Conservation (phyloP, 2,888 invertebrate species). For the Meghimatium bilineatum region DNA sequence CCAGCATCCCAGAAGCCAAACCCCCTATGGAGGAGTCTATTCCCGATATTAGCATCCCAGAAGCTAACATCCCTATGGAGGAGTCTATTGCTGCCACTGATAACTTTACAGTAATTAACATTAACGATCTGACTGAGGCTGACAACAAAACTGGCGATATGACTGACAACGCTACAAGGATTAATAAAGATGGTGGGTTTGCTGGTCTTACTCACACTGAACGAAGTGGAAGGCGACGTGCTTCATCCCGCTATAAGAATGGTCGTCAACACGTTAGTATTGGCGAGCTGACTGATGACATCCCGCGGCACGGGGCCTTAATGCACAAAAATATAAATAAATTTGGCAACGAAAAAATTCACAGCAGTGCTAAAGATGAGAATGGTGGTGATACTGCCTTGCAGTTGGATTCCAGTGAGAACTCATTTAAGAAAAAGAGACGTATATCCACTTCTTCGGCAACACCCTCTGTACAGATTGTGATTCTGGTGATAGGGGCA, state of each 20-base stretch:
- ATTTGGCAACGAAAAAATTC: not conserved
- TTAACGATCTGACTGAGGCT: not conserved
- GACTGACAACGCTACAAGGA: not conserved
- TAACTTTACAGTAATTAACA: not conserved
- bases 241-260: not conserved
- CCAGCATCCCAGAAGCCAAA: not conserved
- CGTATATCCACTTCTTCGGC: not conserved
- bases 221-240: not conserved
- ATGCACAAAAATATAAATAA: not conserved
- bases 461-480: constrained; percentile 15
- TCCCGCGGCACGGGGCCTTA: not conserved
- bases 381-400: no score
- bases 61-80: not conserved
- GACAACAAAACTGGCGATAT: not conserved
- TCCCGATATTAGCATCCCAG: not conserved
- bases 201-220: not conserved
- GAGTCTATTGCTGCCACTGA: not conserved
- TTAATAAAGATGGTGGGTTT: no score
- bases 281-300: not conserved
- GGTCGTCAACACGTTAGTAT: constrained; percentile 7
- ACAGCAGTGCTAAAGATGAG: not conserved
- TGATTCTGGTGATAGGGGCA: constrained; percentile 13
- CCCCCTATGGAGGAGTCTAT: no score
- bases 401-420: not conserved
- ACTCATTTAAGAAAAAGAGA: not conserved